Percentiles rank a stretch among this genome's conserved stretches.
Evolutionary conservation across 2,797 vertebrate genomes (phyloP).

Genomic region (Gadopsis bispinosus): DNA sequence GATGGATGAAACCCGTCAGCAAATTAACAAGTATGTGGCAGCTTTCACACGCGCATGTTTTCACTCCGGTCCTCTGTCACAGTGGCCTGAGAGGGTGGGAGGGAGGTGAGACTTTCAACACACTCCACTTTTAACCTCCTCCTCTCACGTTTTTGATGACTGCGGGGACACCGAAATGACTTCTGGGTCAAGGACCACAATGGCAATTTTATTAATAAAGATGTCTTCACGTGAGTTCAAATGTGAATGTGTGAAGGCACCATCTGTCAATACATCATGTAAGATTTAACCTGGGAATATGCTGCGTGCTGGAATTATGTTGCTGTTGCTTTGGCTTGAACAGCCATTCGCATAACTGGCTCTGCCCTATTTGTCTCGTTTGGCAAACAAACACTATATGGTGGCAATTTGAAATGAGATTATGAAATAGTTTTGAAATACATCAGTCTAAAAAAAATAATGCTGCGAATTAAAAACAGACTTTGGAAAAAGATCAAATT

Average conservation of each 20-base stretch:
- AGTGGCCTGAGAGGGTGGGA: slow-evolving; percentile 40
- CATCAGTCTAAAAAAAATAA: neutral
- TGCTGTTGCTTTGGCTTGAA: neutral
- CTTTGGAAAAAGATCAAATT: neutral
- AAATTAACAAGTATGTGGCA: slow-evolving; percentile 64
- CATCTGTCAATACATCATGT: neutral
- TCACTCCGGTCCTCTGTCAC: slow-evolving; percentile 57
- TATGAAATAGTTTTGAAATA: neutral
- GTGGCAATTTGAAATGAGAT: neutral
- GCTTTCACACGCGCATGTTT: slow-evolving; percentile 63
- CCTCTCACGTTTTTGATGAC: slow-evolving; percentile 40
- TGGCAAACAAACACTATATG: neutral
- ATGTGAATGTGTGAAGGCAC: neutral
- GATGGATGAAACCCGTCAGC: slow-evolving; percentile 57
- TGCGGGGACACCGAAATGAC: slow-evolving; percentile 20
- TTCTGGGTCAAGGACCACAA: neutral
- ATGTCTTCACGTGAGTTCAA: neutral
- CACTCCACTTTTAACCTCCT: slow-evolving; percentile 47
- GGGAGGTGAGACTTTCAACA: slow-evolving; percentile 63
- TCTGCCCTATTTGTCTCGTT: neutral
- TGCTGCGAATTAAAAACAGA: neutral
- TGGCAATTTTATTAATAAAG: slow-evolving; percentile 15
- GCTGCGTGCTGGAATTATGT: neutral
- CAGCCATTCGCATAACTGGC: neutral
- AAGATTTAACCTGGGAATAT: neutral